phyloP scores from a whole-genome alignment of 2,888 invertebrate species.

The Callimorpha dominula region DNA sequence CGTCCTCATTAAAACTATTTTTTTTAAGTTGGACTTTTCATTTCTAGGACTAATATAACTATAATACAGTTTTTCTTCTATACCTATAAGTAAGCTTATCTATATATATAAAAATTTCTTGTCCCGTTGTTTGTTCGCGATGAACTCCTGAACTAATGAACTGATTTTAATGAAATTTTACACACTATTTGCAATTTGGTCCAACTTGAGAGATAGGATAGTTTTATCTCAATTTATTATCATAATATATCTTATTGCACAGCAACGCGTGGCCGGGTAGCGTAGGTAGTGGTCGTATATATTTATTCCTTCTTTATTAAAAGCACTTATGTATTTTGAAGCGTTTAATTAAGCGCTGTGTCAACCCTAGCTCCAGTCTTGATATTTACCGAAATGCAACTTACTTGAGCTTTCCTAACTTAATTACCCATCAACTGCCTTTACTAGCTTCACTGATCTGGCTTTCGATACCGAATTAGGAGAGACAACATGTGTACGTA shows the following conservation, averaged over 20 bases:
- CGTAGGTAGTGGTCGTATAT: not conserved
- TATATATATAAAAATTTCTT: too few species aligned
- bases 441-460: conserved; percentile 7
- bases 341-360: not conserved
- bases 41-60: too few species aligned
- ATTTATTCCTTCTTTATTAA: not conserved
- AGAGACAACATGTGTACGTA: not conserved
- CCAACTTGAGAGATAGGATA: too few species aligned
- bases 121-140: too few species aligned
- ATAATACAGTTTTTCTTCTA: not conserved
- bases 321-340: not conserved
- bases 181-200: too few species aligned
- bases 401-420: conserved; percentile 15
- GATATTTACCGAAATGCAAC: conserved; percentile 16
- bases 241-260: too few species aligned
- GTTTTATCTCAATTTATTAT: too few species aligned
- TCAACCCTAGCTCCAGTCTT: not conserved
- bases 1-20: too few species aligned
- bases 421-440: conserved; percentile 10
- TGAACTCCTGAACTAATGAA: too few species aligned
- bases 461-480: conserved; percentile 2
- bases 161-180: too few species aligned
- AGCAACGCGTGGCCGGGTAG: too few species aligned
- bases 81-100: not conserved
- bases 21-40: too few species aligned